phyloP scores from a whole-genome alignment of 2,113 vertebrate species.

The Paralichthys olivaceus region DNA sequence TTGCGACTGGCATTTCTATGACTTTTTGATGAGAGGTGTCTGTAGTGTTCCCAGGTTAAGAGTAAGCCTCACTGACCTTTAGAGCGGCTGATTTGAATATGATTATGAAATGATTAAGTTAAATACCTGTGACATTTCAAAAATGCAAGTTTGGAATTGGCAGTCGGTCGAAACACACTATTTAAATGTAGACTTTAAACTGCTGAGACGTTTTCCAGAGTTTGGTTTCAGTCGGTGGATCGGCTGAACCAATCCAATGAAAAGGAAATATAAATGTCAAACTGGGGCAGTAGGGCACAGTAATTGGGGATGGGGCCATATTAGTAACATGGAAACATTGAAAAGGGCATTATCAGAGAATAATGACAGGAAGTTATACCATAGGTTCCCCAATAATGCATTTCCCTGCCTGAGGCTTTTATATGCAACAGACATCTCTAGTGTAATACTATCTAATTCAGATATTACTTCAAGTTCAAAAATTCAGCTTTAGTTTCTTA shows the following conservation, averaged over 20 bases:
- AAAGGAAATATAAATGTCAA: slow-evolving; percentile 54
- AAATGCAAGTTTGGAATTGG: slow-evolving; percentile 51
- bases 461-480: background rate
- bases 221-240: slow-evolving; percentile 13
- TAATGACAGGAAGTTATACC: slow-evolving; percentile 5
- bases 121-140: slow-evolving; percentile 80
- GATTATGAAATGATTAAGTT: slow-evolving; percentile 65
- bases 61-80: slow-evolving; percentile 72
- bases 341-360: slow-evolving; percentile 8
- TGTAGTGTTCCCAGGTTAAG: slow-evolving; percentile 55
- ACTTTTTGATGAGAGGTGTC: slow-evolving; percentile 59
- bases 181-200: slow-evolving; percentile 51
- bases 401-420: background rate
- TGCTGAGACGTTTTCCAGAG: slow-evolving; percentile 28
- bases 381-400: background rate
- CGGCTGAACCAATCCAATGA: slow-evolving; percentile 20
- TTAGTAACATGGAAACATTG: background rate
- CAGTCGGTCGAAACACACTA: slow-evolving; percentile 57
- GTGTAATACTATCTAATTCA: background rate
- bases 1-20: slow-evolving; percentile 72
- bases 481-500: background rate
- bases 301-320: slow-evolving; percentile 15
- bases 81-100: slow-evolving; percentile 64
- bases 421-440: too few species aligned
- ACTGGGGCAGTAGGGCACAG: slow-evolving; percentile 4